Percentiles rank a stretch among this genome's conserved stretches.
Conservation (phyloP, 2,888 invertebrate species). For the Homarus gammarus region DNA sequence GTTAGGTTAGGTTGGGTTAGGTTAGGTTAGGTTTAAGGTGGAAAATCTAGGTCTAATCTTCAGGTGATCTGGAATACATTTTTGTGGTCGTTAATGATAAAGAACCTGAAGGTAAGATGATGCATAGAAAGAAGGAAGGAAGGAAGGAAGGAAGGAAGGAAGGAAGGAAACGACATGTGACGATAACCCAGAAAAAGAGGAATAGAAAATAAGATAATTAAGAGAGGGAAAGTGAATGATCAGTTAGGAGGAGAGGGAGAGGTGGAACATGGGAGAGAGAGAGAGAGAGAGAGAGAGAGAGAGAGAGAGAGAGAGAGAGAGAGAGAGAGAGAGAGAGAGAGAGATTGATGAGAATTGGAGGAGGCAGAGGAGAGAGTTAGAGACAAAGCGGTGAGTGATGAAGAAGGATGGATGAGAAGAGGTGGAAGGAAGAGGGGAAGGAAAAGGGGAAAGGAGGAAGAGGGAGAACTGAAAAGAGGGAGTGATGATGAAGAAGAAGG, state of each 20-base stretch:
- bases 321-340: not conserved
- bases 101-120: not conserved
- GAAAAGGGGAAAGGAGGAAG: too few species aligned
- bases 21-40: too few species aligned
- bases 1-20: too few species aligned
- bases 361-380: slow-evolving; percentile 20
- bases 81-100: slow-evolving; percentile 6
- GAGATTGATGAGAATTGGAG: not conserved
- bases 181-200: not conserved
- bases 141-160: too few species aligned
- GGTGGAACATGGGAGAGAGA: too few species aligned
- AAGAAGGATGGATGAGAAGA: not conserved
- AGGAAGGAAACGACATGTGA: too few species aligned
- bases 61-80: too few species aligned
- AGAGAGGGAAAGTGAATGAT: not conserved
- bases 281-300: not conserved
- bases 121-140: too few species aligned
- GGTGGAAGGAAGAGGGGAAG: too few species aligned
- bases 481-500: too few species aligned
- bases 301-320: not conserved
- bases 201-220: not conserved
- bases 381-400: not conserved
- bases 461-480: too few species aligned
- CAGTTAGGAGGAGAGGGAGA: not conserved
- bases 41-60: too few species aligned